These are phyloP conservation scores for Drosophila trichaetosa DNA, from an alignment of 2,888 invertebrate genomes.

Conservation along the genomic window DNA sequence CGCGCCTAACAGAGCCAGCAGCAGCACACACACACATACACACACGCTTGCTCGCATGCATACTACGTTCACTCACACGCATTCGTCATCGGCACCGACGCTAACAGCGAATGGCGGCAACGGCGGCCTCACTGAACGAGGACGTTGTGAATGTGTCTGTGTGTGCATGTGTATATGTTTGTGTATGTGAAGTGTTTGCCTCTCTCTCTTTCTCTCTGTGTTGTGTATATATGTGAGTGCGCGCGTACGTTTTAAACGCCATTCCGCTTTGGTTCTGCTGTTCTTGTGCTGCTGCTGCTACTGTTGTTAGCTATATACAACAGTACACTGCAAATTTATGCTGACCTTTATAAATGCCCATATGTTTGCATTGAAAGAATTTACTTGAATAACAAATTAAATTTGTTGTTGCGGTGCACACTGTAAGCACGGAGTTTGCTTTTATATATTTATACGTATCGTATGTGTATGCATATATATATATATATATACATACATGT, in stretches of 20 bases:
- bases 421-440: conserved; percentile 41
- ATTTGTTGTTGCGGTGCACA: conserved; percentile 19
- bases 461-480: conserved; percentile 9
- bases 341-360: conserved; percentile 27
- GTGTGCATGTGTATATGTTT: conserved; percentile 15
- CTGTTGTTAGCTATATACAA: conserved; percentile 18
- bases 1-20: conserved; percentile 32
- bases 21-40: conserved; percentile 18
- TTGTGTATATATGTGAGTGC: conserved; percentile 32
- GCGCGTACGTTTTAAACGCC: conserved; percentile 59
- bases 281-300: conserved; percentile 19
- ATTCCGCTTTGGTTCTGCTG: conserved; percentile 49
- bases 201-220: not conserved
- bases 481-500: conserved; percentile 5
- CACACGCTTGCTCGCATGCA: conserved; percentile 20
- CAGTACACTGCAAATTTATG: conserved; percentile 42
- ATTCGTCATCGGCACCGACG: conserved; percentile 72
- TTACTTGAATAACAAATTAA: conserved; percentile 2
- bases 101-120: conserved; percentile 60
- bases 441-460: conserved; percentile 29
- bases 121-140: conserved; percentile 65
- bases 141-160: conserved; percentile 60
- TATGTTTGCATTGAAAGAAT: conserved; percentile 9
- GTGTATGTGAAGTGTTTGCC: not conserved
- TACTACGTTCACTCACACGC: conserved; percentile 59